phyloP scores from a whole-genome alignment of 2,113 vertebrate species.

The Larimichthys crocea region DNA sequence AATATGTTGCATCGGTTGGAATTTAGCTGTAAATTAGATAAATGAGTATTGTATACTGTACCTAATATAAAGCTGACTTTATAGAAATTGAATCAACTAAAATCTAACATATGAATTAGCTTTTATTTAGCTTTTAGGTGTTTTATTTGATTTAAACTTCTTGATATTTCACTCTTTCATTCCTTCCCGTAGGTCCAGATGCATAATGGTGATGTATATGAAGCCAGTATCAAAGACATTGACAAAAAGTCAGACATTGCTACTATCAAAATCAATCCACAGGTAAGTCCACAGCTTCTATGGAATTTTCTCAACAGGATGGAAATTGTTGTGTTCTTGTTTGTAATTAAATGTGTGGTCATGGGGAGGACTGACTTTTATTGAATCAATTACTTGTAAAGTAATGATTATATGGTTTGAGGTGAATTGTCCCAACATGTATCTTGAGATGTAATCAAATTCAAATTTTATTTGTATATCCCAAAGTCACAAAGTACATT shows the following conservation, averaged over 20 bases:
- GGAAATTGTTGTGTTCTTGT: not conserved
- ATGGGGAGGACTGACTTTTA: not conserved
- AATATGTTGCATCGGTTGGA: no score
- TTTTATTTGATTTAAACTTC: not conserved
- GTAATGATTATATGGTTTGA: not conserved
- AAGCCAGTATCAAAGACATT: conserved; percentile 92
- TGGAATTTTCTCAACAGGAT: not conserved
- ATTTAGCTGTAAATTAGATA: no score
- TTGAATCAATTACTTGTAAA: not conserved
- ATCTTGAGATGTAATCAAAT: not conserved
- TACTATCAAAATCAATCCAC: conserved; percentile 92
- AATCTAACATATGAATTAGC: not conserved
- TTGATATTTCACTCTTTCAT: not conserved
- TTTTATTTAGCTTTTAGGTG: not conserved
- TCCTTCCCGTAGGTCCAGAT: conserved; percentile 86
- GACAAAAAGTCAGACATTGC: conserved; percentile 97
- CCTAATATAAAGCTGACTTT: not conserved
- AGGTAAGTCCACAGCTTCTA: conserved; percentile 76
- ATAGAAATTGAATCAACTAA: not conserved
- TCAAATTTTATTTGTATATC: no score
- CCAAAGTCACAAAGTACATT: no score
- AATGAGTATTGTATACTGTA: no score
- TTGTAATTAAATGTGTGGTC: not conserved
- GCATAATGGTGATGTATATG: conserved; percentile 88
- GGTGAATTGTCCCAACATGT: not conserved